A percentile compares a stretch with the other conserved stretches of the same genome.
Evolutionary conservation across 2,113 vertebrate genomes (phyloP).

Genomic region (Equus quagga): DNA sequence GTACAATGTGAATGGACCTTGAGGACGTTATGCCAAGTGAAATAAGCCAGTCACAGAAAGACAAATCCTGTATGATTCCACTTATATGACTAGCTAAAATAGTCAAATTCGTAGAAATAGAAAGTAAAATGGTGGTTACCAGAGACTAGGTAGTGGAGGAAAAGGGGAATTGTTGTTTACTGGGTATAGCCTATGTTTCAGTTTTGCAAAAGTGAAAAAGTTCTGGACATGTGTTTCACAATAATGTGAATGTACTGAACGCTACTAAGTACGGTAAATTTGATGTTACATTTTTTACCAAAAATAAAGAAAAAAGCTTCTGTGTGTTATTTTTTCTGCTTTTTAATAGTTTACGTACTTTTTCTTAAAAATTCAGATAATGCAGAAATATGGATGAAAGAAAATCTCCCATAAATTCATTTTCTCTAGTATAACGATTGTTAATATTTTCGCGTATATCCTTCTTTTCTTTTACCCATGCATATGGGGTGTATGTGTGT

Average conservation of each 20-base stretch:
- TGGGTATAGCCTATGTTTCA: background rate
- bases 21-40: conserved; percentile 2
- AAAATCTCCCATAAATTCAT: background rate
- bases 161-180: background rate
- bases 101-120: background rate
- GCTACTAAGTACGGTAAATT: background rate
- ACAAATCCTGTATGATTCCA: background rate
- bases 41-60: background rate
- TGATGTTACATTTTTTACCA: background rate
- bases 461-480: background rate
- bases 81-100: background rate
- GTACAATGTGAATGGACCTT: background rate
- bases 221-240: background rate
- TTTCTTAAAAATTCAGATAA: conserved; percentile 51
- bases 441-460: conserved; percentile 23
- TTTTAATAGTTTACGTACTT: background rate
- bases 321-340: conserved; percentile 1
- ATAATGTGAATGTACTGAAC: background rate
- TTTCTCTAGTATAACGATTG: conserved; percentile 11
- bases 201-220: background rate
- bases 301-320: background rate
- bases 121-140: background rate
- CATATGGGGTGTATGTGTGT: background rate
- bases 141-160: background rate
- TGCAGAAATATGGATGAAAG: background rate